A percentile compares a stretch with the other conserved stretches of the same genome.
phyloP scores from a whole-genome alignment of 2,797 vertebrate genomes.

The Chaunax sp. region DNA sequence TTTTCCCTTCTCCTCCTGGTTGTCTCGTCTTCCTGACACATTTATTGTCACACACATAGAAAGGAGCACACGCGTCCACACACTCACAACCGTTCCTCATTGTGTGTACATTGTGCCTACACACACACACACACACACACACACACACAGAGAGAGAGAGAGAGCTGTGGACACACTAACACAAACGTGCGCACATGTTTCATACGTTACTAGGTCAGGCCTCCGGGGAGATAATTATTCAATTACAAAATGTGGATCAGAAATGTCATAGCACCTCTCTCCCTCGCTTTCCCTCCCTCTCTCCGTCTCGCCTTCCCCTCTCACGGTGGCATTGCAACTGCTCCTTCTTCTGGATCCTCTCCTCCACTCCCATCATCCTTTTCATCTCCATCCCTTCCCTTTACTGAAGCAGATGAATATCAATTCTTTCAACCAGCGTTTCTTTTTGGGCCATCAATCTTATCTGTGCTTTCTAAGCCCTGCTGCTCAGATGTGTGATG shows the following conservation, averaged over 20 bases:
- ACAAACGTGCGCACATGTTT: constrained; percentile 22
- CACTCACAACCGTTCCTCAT: constrained; percentile 23
- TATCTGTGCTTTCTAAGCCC: constrained; percentile 63
- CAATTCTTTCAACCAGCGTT: constrained; percentile 64
- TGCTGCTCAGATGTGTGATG: constrained; percentile 70
- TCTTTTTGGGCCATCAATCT: constrained; percentile 71
- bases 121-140: constrained; percentile 17
- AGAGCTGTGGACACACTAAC: constrained; percentile 12
- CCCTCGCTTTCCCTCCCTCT: constrained; percentile 20
- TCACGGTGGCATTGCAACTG: constrained; percentile 11
- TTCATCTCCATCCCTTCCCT: constrained; percentile 22
- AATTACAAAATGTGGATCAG: constrained; percentile 80
- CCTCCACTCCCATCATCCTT: constrained; percentile 19
- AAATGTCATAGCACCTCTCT: constrained; percentile 70
- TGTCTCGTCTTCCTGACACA: constrained; percentile 34
- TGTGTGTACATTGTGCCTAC: constrained; percentile 21
- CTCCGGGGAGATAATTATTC: constrained; percentile 77
- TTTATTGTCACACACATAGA: constrained; percentile 43
- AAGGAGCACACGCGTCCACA: constrained; percentile 20
- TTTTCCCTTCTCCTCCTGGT: not conserved
- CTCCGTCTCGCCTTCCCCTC: constrained; percentile 25
- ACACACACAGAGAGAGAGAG: constrained; percentile 26
- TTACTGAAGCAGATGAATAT: constrained; percentile 66
- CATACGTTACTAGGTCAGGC: constrained; percentile 70
- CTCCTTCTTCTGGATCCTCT: constrained; percentile 33